Conservation (phyloP, 2,888 invertebrate genomes). For the Blastobasis lacticolella region DNA sequence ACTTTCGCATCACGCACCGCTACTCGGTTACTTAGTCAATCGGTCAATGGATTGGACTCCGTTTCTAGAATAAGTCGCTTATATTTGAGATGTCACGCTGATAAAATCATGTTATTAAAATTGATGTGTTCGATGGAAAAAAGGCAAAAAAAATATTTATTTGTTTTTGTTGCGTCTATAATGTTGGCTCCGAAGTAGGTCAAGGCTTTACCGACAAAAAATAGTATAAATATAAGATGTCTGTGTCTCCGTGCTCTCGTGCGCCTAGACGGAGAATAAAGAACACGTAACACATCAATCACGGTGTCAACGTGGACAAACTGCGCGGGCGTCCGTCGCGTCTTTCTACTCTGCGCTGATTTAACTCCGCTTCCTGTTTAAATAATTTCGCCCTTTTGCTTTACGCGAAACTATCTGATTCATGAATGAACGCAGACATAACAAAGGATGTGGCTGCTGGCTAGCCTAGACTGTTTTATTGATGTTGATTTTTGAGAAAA, state of each 20-base stretch:
- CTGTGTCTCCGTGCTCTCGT: too few species aligned
- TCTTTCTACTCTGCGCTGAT: neutral
- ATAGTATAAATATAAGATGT: conserved; percentile 7
- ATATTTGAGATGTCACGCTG: too few species aligned
- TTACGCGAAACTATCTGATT: neutral
- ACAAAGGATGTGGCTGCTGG: too few species aligned
- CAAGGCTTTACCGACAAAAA: conserved; percentile 44
- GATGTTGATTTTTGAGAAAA: too few species aligned
- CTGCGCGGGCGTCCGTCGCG: conserved; percentile 17
- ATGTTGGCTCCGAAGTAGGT: conserved; percentile 31
- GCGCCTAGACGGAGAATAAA: neutral
- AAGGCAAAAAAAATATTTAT: conserved; percentile 1
- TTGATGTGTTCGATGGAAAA: too few species aligned
- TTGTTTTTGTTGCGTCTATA: neutral
- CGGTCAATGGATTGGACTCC: conserved; percentile 26
- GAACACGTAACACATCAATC: conserved; percentile 46
- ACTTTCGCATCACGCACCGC: conserved; percentile 36
- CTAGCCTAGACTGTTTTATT: too few species aligned
- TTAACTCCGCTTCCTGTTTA: neutral
- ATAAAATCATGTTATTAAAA: too few species aligned
- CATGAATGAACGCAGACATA: neutral
- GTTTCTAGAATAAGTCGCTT: conserved; percentile 32
- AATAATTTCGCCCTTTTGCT: neutral
- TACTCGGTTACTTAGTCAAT: conserved; percentile 36
- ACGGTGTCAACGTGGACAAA: conserved; percentile 36